Base-by-base conservation (phyloP, 2,888 invertebrate species). In the Monoplex corrugatus region DNA sequence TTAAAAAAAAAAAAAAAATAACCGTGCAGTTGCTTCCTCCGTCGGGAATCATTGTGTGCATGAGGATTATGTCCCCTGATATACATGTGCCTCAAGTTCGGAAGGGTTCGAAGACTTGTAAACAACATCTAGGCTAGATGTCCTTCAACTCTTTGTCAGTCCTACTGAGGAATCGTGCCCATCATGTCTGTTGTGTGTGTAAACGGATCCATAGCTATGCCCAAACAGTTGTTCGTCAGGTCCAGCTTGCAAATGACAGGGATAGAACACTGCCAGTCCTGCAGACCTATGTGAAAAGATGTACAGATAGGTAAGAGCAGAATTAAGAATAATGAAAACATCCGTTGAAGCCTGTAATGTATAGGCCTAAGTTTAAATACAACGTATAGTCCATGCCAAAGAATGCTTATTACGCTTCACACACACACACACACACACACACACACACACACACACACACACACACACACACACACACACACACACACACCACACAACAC, bases 391-490 rank as follows among this genome's bases (percentile, higher is more conserved):
- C n/a, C n/a, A n/a, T n/a, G n/a, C n/a, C n/a, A n/a, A n/a, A n/a
- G n/a, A n/a, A n/a, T n/a, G n/a, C n/a, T n/a, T n/a, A n/a, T n/a
- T n/a, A n/a, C n/a, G n/a, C n/a, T n/a, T n/a, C n/a, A n/a, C n/a
- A n/a, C n/a, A n/a, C n/a, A n/a, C n/a, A n/a, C n/a, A n/a, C n/a
- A n/a, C n/a, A n/a, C n/a, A n/a, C n/a, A n/a, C n/a, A n/a, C n/a
- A n/a, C n/a, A n/a, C n/a, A n/a, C n/a, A n/a, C n/a, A 57, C 57
- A 57, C 57, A 57, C 57, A 57, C 57, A 57, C 57, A 57, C 57
- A 57, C 57, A 57, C 57, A 57, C 57, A 57, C 57, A 57, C 57
- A 57, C 10, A 57, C 57, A 57, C 10, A 57, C 57, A 57, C 10
- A 10, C 57, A 57, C 57, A 57, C 57, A 5, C 10, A 10, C 57